Evolutionary conservation across 2,113 vertebrate species (phyloP).

Genomic region (pig (Sus scrofa)): DNA sequence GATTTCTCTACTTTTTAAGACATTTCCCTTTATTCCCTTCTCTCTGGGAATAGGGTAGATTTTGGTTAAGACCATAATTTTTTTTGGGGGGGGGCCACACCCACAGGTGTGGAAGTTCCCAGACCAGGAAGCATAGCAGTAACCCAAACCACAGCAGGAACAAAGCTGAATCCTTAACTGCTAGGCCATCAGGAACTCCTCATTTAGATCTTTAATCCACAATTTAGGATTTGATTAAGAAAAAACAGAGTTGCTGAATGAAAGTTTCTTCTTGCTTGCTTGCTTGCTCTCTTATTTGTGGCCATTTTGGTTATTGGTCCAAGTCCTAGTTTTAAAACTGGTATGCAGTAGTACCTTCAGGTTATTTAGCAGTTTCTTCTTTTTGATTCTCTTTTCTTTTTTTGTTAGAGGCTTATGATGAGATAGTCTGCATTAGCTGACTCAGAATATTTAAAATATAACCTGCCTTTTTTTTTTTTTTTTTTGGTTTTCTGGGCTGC

Average conservation of each 20-base stretch:
- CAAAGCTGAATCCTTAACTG: background rate
- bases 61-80: background rate
- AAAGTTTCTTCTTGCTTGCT: background rate
- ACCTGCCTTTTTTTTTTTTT: too few relatives aligned
- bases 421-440: background rate
- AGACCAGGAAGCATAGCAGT: background rate
- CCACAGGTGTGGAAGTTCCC: too few relatives aligned
- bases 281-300: background rate
- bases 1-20: background rate
- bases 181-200: background rate
- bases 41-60: background rate
- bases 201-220: background rate
- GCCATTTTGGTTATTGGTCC: background rate
- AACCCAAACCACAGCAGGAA: too few relatives aligned
- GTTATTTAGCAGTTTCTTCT: background rate
- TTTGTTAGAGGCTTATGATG: background rate
- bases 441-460: background rate
- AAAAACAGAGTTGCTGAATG: background rate
- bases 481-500: background rate
- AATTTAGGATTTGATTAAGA: background rate
- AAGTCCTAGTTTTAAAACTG: background rate
- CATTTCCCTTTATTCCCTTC: background rate
- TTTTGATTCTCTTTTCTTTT: conserved; percentile 33
- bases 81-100: background rate
- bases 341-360: background rate